Base-by-base conservation (phyloP, 2,113 vertebrate species). In the Caranx ignobilis region DNA sequence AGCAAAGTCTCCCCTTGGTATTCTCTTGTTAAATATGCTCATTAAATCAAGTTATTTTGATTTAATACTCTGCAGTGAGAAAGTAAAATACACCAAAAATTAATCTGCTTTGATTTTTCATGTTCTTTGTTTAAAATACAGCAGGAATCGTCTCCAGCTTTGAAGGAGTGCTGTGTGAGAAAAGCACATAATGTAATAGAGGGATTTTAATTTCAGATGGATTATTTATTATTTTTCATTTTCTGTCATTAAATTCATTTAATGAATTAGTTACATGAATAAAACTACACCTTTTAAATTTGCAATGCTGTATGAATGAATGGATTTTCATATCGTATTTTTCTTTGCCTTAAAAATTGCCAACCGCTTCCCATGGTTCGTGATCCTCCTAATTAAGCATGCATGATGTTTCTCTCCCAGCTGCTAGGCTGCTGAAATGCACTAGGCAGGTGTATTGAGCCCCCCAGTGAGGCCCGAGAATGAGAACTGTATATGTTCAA, bases 401-500 rank as follows among this genome's bases (percentile, higher is more conserved):
- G 91, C 92, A 94, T 93, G 86, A 91, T 91, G 92, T 79, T 91
- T 71, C 88, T 78, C 81, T 91, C 87, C 90, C 93, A 94, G 90
- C 88, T 94, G 93, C 86, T 87, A 82, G 52, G 85, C 87, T 83
- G 87, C 84, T 79, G 86, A 90, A 80, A 87, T 83, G 85, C 88
- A 81, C 79, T 67, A 93, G 91, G 89, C 94, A 95, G 94, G 93
- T 95, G 94, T 89, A 89, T 68, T 77, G 86, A 91, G 90, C 92
- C 92, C 92, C 88, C 85, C 77, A 83, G 90, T 79, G 92, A 92
- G 84, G 83, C 85, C 73, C 45, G 56, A 67, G 83, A 81, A 87
- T 67, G 71, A 87, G 79, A 89, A 87, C n/a, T 84, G 87, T 81
- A 70, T 65, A 76, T 21, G 79, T 75, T 86, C 84, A 88, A 92